Conservation (phyloP, 2,113 vertebrate species). For the Hydrolagus affinis region DNA sequence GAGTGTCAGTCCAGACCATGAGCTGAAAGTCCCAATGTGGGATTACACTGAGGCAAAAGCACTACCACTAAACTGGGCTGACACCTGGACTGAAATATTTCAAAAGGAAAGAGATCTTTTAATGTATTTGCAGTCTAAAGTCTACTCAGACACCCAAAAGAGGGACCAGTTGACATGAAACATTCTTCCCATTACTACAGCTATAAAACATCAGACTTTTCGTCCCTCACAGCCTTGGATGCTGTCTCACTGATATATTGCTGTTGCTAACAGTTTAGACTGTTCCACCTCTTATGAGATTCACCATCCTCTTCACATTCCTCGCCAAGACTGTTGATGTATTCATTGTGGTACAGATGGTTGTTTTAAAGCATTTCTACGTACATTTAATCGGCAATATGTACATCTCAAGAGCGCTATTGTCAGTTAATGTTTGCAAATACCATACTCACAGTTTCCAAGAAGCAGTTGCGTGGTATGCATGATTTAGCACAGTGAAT, state of each 20-base stretch:
- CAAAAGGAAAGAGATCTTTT: not conserved
- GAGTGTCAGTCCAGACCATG: too few relatives aligned
- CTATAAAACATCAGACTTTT: not conserved
- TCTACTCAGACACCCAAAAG: not conserved
- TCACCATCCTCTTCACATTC: not conserved
- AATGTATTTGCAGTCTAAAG: not conserved
- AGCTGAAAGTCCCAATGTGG: too few relatives aligned
- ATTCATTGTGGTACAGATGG: not conserved
- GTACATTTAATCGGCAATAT: not conserved
- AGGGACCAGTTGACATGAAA: not conserved
- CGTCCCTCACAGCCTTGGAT: not conserved
- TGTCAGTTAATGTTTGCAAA: not conserved
- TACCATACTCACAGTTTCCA: not conserved
- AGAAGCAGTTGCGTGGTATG: not conserved
- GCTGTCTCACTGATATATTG: not conserved
- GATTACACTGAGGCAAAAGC: too few relatives aligned
- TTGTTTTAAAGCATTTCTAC: too few relatives aligned
- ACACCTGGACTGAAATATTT: not conserved
- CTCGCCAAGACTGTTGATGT: not conserved
- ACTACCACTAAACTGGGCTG: too few relatives aligned
- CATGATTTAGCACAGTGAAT: not conserved
- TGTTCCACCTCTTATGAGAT: not conserved
- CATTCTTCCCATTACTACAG: not conserved
- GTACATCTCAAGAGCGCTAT: not conserved
- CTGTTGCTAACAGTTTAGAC: not conserved